Percentiles rank a stretch among this genome's conserved stretches.
These are phyloP conservation scores for Drosophila maculinotata DNA, from an alignment of 2,888 invertebrate genomes.

Conservation along the genomic window DNA sequence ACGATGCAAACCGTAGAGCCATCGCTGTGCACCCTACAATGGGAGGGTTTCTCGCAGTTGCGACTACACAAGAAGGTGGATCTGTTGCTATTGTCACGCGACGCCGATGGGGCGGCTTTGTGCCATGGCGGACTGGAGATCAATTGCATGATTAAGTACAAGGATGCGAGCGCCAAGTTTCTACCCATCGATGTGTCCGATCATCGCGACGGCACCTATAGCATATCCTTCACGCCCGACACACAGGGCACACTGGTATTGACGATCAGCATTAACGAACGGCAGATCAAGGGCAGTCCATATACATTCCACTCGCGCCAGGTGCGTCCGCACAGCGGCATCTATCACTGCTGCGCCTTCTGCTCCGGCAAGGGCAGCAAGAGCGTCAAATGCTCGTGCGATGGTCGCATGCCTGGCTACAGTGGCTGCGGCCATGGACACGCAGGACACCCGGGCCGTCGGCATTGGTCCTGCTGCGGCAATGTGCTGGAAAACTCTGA, in stretches of 20 bases:
- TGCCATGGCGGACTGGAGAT: conserved; percentile 89
- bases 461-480: conserved; percentile 94
- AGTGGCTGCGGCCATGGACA: conserved; percentile 93
- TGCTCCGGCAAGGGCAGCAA: conserved; percentile 92
- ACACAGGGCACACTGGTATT: conserved; percentile 88
- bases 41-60: conserved; percentile 85
- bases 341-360: conserved; percentile 92
- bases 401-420: conserved; percentile 91
- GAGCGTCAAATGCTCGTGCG: conserved; percentile 89
- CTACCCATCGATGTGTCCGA: conserved; percentile 87
- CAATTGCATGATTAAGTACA: conserved; percentile 86
- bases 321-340: conserved; percentile 88
- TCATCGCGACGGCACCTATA: conserved; percentile 88
- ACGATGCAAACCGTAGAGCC: conserved; percentile 89
- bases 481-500: conserved; percentile 87
- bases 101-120: conserved; percentile 87
- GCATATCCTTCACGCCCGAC: conserved; percentile 87
- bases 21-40: conserved; percentile 87
- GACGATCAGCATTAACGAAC: conserved; percentile 88
- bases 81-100: conserved; percentile 87
- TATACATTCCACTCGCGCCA: conserved; percentile 88
- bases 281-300: conserved; percentile 90
- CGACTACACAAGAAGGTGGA: conserved; percentile 88
- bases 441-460: conserved; percentile 91
- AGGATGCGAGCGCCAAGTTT: conserved; percentile 86